Evolutionary conservation across 2,797 vertebrate genomes (phyloP).

Genomic region (Xiphophorus birchmanni): DNA sequence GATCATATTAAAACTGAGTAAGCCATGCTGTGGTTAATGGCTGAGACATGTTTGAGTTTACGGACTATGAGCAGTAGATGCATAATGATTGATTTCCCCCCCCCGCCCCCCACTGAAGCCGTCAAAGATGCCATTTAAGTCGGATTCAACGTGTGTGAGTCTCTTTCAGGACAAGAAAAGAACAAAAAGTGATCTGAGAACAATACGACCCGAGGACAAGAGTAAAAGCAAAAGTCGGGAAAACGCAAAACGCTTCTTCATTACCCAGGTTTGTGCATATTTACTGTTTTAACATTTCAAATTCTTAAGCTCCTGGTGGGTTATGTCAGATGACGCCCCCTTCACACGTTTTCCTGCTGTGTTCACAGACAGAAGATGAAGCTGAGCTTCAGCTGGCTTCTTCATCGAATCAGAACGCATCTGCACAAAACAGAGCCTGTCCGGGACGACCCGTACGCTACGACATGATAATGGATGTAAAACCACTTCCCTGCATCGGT

Average conservation of each 20-base stretch:
- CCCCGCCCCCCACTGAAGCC: conserved; percentile 77
- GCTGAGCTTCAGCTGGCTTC: conserved; percentile 27
- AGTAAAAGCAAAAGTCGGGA: conserved; percentile 22
- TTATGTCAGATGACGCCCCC: background rate
- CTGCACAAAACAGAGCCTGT: conserved; percentile 22
- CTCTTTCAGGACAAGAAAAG: conserved; percentile 12
- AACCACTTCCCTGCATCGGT: conserved; percentile 79
- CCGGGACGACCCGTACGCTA: conserved; percentile 67
- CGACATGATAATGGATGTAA: conserved; percentile 72
- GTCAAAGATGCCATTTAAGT: conserved; percentile 57
- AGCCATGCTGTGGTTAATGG: background rate
- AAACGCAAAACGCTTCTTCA: conserved; percentile 78
- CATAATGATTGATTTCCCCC: background rate
- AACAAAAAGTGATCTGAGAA: background rate
- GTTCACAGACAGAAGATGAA: conserved; percentile 64
- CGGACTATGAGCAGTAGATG: background rate
- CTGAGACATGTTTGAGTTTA: background rate
- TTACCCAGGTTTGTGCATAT: conserved; percentile 83
- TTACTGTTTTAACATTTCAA: background rate
- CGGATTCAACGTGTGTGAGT: conserved; percentile 29
- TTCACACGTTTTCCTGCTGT: background rate
- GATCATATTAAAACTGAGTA: background rate
- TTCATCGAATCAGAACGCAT: conserved; percentile 16
- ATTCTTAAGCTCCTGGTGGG: background rate
- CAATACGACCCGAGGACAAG: background rate